Base-by-base conservation (phyloP, 2,888 invertebrate genomes). In the Lomographa bimaculata region DNA sequence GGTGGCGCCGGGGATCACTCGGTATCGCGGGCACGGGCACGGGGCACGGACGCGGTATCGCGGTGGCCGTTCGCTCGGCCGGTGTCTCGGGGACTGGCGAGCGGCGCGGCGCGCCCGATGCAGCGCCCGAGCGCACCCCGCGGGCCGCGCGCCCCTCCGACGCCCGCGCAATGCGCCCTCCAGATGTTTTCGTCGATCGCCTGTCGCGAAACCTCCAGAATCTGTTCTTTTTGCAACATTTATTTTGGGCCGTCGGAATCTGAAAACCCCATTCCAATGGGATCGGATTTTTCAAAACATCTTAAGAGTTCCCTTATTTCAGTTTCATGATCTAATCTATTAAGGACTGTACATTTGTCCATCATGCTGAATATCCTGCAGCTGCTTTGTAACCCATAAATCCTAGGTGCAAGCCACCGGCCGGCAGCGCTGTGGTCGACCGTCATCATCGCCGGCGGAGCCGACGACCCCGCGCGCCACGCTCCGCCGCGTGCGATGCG, bases 21-120 rank as follows among this genome's bases (percentile, higher is more conserved):
- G 68, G 65, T 57, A 61, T 57, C 72, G 74, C 73, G 62, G 72
- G 60, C 30, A 20, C 26, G 30, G 35, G 28, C 17, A 25, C n/a
- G n/a, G n/a, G 4, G 17, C 23, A 62, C 61, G 57, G 58, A 53
- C 53, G 51, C 60, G 63, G 54, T 64, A 55, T 78, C 79, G 81
- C 84, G 82, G 67, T 82, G 85, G 86, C 86, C 86, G 87, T 78
- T 83, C 87, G 70, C 84, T 69, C 79, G 85, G 87, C 85, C 87
- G 86, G 81, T 83, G 86, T 84, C 82, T 85, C 80, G 82, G 79
- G 86, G 84, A 89, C 89, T 89, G 85, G 78, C 84, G 81, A 75
- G 72, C 73, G 70, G 65, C 51, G 57, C 64, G 51, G 58, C 65
- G 55, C 19, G 44, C 70, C 71, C 73, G 71, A 66, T 71, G 76